Percentiles rank a stretch among this genome's conserved stretches.
These are phyloP conservation scores for Coluber constrictor DNA, from an alignment of 2,797 vertebrate genomes.

Conservation along the genomic window DNA sequence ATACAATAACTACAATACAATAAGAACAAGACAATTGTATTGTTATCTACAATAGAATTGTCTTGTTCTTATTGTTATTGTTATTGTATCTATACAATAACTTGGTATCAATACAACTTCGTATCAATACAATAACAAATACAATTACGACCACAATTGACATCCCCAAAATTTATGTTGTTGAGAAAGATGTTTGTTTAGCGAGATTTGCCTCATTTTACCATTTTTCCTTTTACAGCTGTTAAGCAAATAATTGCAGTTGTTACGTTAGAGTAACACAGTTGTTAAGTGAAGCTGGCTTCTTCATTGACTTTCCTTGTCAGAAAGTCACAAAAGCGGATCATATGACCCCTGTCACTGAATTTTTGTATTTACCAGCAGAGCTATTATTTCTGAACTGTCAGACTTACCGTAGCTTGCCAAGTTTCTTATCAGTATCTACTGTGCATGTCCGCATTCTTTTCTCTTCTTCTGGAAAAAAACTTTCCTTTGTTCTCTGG, in stretches of 20 bases:
- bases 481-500: too few relatives aligned
- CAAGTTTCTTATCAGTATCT: too few relatives aligned
- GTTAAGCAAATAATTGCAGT: not conserved
- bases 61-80: too few relatives aligned
- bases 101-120: not conserved
- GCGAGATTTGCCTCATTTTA: not conserved
- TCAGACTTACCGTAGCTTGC: too few relatives aligned
- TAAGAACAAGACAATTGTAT: too few relatives aligned
- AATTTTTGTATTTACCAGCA: too few relatives aligned
- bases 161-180: not conserved
- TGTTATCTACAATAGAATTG: too few relatives aligned
- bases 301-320: not conserved
- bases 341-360: not conserved
- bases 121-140: conserved; percentile 41
- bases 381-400: too few relatives aligned
- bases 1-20: conserved; percentile 16
- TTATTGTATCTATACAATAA: too few relatives aligned
- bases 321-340: not conserved
- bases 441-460: too few relatives aligned
- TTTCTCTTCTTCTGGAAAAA: too few relatives aligned
- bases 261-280: not conserved
- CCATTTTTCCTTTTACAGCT: not conserved
- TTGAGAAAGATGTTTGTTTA: not conserved
- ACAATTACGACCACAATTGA: not conserved
- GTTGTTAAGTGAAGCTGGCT: not conserved